Evolutionary conservation across 2,888 invertebrate species (phyloP).

Genomic region (Rapana venosa): DNA sequence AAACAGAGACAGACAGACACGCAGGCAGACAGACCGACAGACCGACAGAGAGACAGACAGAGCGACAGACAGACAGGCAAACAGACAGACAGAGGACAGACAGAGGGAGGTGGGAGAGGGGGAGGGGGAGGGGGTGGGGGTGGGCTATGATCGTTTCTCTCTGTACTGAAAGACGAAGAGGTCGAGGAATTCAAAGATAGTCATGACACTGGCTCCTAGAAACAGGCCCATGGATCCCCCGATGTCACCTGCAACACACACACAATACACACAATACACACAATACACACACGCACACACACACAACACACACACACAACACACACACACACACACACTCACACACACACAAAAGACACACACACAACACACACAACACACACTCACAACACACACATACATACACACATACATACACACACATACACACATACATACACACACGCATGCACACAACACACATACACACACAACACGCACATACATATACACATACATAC

Average conservation of each 20-base stretch:
- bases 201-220: constrained; percentile 68
- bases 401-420: no score
- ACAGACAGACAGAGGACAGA: neutral
- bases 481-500: no score
- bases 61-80: neutral
- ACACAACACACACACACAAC: no score
- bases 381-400: no score
- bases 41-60: neutral
- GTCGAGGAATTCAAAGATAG: constrained; percentile 66
- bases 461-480: no score
- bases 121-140: neutral
- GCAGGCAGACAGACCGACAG: neutral
- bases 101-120: neutral
- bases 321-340: no score
- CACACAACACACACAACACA: no score
- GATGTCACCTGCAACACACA: constrained; percentile 65
- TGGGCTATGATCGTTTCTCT: neutral
- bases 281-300: no score
- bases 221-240: constrained; percentile 72
- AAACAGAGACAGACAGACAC: neutral
- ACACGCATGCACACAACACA: no score
- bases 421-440: no score
- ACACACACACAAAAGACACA: no score
- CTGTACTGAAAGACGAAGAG: constrained; percentile 49
- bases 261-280: no score